Percentiles rank a stretch among this genome's conserved stretches.
Evolutionary conservation across 2,888 invertebrate species (phyloP).

Genomic region (Cataglyphis cursor): DNA sequence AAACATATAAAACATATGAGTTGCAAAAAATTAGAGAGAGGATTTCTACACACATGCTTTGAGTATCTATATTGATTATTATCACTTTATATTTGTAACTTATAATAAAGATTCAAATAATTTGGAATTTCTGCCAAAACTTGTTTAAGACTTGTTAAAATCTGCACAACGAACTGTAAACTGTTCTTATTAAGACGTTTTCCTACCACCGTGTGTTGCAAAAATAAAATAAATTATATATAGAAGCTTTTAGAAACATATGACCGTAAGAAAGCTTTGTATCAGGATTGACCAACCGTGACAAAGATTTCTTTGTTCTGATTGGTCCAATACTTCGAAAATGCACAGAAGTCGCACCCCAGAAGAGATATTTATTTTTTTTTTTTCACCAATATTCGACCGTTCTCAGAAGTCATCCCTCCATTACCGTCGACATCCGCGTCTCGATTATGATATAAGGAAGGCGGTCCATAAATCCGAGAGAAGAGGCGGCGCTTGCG

Average conservation of each 20-base stretch:
- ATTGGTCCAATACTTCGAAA: not conserved
- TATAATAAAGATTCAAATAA: no score
- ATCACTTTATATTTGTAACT: no score
- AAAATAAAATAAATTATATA: not conserved
- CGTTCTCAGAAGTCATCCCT: constrained; percentile 60
- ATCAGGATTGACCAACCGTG: not conserved
- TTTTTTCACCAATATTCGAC: constrained; percentile 8
- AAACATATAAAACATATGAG: not conserved
- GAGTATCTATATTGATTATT: not conserved
- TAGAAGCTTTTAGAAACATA: no score
- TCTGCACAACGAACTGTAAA: no score
- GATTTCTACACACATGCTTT: no score
- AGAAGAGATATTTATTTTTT: not conserved
- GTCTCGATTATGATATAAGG: constrained; percentile 84
- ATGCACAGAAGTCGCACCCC: not conserved
- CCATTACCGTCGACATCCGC: constrained; percentile 61
- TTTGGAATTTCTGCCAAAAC: no score
- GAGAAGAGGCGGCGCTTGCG: constrained; percentile 83
- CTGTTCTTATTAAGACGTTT: not conserved
- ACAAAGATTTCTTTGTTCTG: not conserved
- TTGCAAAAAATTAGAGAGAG: not conserved
- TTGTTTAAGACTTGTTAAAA: no score
- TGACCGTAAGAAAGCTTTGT: no score
- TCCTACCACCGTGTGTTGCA: not conserved
- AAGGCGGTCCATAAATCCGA: constrained; percentile 87